Evolutionary conservation across 2,113 vertebrate genomes (phyloP), one percentile per base, ranked within the genome.

Genomic region (Galbula dea): DNA sequence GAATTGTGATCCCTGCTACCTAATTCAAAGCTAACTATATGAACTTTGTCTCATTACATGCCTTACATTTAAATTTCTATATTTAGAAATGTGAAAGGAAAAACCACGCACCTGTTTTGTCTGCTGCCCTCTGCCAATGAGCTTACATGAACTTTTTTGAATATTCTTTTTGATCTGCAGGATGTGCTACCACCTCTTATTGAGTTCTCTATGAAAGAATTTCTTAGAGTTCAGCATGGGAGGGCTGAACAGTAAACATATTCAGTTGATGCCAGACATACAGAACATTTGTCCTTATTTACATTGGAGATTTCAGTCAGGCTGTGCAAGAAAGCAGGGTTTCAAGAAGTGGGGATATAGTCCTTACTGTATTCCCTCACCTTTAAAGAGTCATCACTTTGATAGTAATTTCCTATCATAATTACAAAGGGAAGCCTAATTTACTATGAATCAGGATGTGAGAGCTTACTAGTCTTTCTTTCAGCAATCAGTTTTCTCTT

Each of bases 61-160:
- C 22, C 16, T 78, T 48, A 41, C 6, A 79, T 87, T 18, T 34
- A 12, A 45, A 39, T 83, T 10, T 22, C 57, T 67, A 6, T 24
- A 34, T 46, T 65, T 36, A 9, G 69, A 62, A 82, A 41, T 29
- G 24, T 4, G 1, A 58, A 78, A 66, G 22, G 20, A 91, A 55
- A 43, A 37, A 2, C 0, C 8, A 17, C 5, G 1, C 10, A 12
- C 15, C 15, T 66, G 1, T 79, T 89, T 72, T 54, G 16, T 16
- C 19, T 72, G 14, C 45, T 82, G 18, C 27, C 72, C 29, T 79
- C 22, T 84, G 37, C 9, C 24, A 30, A 4, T 23, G 39, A 84
- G 41, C 69, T 76, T 77, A 41, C 15, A 18, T 48, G 71, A 90
- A 76, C n/a, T 36, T 68, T 75, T 61, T 43, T 63, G 29, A 68